Conservation (phyloP, 2,113 vertebrate species). For the Embiotoca jacksoni region DNA sequence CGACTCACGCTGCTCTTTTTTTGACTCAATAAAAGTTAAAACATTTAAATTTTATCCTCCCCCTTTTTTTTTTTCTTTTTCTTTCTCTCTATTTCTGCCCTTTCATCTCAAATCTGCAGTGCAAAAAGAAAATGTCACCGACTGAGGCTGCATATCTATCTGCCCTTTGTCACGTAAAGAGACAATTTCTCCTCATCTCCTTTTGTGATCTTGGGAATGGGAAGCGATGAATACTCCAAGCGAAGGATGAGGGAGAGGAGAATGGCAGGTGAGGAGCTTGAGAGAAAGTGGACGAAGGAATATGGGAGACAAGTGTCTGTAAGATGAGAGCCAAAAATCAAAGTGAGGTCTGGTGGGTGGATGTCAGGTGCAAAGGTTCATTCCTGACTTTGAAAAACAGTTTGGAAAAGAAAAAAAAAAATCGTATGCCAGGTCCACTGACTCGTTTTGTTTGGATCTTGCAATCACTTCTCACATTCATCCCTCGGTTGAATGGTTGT, state of each 20-base stretch:
- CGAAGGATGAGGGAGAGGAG: not conserved
- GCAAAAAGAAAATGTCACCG: conserved; percentile 59
- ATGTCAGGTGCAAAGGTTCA: not conserved
- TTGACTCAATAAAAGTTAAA: conserved; percentile 39
- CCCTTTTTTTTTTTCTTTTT: conserved; percentile 6
- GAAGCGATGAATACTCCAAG: not conserved
- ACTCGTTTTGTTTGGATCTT: not conserved
- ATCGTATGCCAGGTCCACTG: not conserved
- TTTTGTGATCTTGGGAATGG: conserved; percentile 24
- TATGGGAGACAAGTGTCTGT: not conserved
- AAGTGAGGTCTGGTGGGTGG: not conserved
- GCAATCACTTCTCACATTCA: not conserved
- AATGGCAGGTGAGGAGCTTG: not conserved
- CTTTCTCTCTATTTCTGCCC: conserved; percentile 39
- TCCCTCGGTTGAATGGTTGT: no score
- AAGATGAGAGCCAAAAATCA: not conserved
- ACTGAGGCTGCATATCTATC: conserved; percentile 25
- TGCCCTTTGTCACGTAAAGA: conserved; percentile 53
- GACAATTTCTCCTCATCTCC: conserved; percentile 31
- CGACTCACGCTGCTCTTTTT: conserved; percentile 24
- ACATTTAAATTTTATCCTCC: conserved; percentile 43
- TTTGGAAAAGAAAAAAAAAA: not conserved
- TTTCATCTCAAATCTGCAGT: conserved; percentile 38
- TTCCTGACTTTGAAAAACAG: not conserved
- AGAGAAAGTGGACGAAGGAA: conserved; percentile 1